Evolutionary conservation across 92 coral and sea anemone species (phyloP).

Genomic region (Epizoanthus rinbou): DNA sequence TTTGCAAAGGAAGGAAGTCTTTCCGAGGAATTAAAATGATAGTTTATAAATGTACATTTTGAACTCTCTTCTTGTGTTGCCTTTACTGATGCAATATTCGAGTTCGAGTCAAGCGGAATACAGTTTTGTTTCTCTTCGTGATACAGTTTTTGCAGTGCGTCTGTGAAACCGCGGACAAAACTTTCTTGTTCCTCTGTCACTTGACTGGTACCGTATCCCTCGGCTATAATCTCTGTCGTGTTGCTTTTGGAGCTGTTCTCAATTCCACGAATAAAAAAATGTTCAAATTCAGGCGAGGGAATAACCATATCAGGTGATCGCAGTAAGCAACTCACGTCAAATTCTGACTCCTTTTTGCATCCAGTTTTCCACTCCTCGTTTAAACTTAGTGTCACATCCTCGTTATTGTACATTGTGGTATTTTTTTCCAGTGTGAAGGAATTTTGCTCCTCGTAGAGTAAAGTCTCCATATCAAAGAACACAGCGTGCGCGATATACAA

Average conservation of each 20-base stretch:
- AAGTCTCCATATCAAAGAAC: slow-evolving; percentile 54
- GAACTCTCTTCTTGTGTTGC: slow-evolving; percentile 45
- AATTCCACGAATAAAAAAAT: slow-evolving; percentile 66
- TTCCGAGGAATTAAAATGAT: slow-evolving; percentile 76
- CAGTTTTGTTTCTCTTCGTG: slow-evolving; percentile 64
- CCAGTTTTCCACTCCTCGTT: slow-evolving; percentile 52
- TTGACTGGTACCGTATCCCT: slow-evolving; percentile 33
- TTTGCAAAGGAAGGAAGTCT: slow-evolving; percentile 84
- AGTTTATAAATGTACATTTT: slow-evolving; percentile 78
- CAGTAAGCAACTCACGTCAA: slow-evolving; percentile 72
- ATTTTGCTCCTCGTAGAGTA: slow-evolving; percentile 66
- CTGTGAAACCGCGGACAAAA: slow-evolving; percentile 87
- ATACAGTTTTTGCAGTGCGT: slow-evolving; percentile 70
- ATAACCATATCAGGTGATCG: slow-evolving; percentile 83
- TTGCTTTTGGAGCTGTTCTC: slow-evolving; percentile 36
- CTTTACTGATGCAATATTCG: slow-evolving; percentile 36
- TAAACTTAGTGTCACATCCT: slow-evolving; percentile 44
- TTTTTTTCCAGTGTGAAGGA: slow-evolving; percentile 56
- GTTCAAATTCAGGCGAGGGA: slow-evolving; percentile 82
- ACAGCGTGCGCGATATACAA: slow-evolving; percentile 13
- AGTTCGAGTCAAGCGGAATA: slow-evolving; percentile 34
- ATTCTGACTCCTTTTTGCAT: slow-evolving; percentile 50
- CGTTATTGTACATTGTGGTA: slow-evolving; percentile 54
- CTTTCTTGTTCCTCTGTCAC: slow-evolving; percentile 86
- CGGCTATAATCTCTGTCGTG: slow-evolving; percentile 16